Conservation (phyloP, 2,113 vertebrate genomes). For the Scortum barcoo region DNA sequence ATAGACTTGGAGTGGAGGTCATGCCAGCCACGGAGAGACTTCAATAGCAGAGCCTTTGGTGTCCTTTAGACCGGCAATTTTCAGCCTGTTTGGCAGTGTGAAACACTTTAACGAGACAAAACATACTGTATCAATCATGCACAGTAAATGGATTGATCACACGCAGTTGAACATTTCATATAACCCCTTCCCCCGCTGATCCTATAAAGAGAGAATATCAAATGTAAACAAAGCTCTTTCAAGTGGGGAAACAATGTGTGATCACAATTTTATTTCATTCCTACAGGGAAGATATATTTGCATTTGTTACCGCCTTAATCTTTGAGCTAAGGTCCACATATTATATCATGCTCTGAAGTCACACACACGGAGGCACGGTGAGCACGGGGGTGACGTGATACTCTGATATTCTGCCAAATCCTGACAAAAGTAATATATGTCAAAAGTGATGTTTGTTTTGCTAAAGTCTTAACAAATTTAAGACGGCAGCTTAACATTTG, state of each 20-base stretch:
- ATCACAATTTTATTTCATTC: slow-evolving; percentile 38
- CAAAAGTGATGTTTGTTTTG: background rate
- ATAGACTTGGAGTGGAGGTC: slow-evolving; percentile 78
- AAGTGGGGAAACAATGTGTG: slow-evolving; percentile 19
- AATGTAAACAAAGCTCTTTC: slow-evolving; percentile 44
- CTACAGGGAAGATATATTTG: too few species aligned
- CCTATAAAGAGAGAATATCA: slow-evolving; percentile 32
- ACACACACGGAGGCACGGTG: background rate
- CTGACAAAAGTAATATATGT: background rate
- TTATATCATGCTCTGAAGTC: background rate
- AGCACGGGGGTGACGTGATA: background rate
- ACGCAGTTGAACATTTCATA: slow-evolving; percentile 44
- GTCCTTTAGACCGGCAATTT: slow-evolving; percentile 62
- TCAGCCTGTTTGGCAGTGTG: slow-evolving; percentile 59
- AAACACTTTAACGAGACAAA: slow-evolving; percentile 52
- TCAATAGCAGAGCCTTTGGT: slow-evolving; percentile 61
- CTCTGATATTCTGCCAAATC: background rate
- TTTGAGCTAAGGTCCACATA: slow-evolving; percentile 17
- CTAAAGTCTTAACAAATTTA: background rate
- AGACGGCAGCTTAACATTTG: too few species aligned
- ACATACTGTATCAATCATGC: slow-evolving; percentile 71
- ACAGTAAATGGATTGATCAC: slow-evolving; percentile 67
- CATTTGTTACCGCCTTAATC: slow-evolving; percentile 24
- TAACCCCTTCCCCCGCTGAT: slow-evolving; percentile 52
- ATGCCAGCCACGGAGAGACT: slow-evolving; percentile 65